Base-by-base conservation (phyloP, 2,888 invertebrate genomes). In the Drosophila peninsularis region DNA sequence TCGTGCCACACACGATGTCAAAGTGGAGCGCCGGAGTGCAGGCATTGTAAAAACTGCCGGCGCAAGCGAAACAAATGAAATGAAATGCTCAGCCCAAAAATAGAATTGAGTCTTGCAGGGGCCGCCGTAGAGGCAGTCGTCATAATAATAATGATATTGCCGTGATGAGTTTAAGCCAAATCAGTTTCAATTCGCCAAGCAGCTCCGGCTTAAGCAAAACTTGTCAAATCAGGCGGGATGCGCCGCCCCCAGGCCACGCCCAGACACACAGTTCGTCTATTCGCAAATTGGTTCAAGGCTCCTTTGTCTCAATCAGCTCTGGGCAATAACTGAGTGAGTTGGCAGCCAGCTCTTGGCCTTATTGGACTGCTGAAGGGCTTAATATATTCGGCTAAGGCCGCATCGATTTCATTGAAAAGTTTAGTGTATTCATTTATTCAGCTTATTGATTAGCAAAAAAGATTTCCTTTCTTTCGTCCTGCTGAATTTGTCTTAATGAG, bases 1-100 rank as follows among this genome's bases (percentile, higher is more conserved):
- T 66, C 66, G 56, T 53, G 61, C 39, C 39, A n/a, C 44, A 56
- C 65, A 69, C 64, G 79, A 73, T 82, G 76, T 69, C 76, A 53
- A 49, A 44, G 32, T 24, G 42, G 30, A 30, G 2, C 19, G 36
- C 45, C n/a, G 30, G 52, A 17, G 32, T 4, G 21, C 21, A 21
- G 19, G 36, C 34, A 82, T 73, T 81, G 47, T 79, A 63, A 82
- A 67, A 71, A 73, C 72, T 56, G 47, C 44, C 37, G 54, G 37
- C 71, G 6, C 42, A 53, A 24, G 45, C 53, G 49, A 32, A 45
- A 42, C 42, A 50, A 45, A 65, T 53, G 58, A 61, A 60, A 58
- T 36, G 39, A 57, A 71, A 56, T 65, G 60, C 32, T 36, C 49
- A 9, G 19, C 24, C 60, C 56, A 32, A 54, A 69, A 68, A 69